Evolutionary conservation across 23 tunicate genomes (phyloP).

Genomic region (Halocynthia roretzi): DNA sequence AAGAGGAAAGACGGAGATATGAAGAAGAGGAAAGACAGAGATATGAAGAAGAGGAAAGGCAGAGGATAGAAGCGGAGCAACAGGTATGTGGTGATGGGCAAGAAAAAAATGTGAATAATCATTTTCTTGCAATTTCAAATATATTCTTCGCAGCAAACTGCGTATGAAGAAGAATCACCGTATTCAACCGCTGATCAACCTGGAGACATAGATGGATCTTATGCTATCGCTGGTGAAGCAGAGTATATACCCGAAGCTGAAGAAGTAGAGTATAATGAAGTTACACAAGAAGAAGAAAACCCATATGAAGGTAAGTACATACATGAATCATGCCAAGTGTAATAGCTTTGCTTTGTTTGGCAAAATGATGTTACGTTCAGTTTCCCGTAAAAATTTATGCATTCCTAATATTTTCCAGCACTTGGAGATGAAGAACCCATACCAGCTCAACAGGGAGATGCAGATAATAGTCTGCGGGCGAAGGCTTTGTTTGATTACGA

Average conservation of each 20-base stretch:
- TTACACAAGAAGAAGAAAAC: conserved; percentile 27
- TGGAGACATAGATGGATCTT: neutral
- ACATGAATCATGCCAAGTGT: too few relatives aligned
- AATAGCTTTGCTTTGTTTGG: too few relatives aligned
- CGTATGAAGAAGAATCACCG: conserved; percentile 14
- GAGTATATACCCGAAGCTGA: conserved; percentile 14
- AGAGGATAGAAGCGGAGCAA: conserved; percentile 6
- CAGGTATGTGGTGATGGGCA: conserved; percentile 3
- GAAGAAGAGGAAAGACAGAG: conserved; percentile 35
- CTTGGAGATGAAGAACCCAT: conserved; percentile 23
- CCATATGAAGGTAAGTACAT: conserved; percentile 55
- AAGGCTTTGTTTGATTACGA: conserved; percentile 86
- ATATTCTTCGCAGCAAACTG: neutral
- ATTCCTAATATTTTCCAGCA: neutral
- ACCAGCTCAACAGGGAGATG: neutral
- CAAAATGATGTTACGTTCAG: too few relatives aligned
- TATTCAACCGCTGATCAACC: conserved; percentile 1
- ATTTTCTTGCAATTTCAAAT: too few relatives aligned
- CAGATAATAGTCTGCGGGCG: conserved; percentile 75
- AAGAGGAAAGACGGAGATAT: conserved; percentile 10
- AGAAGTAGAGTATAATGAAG: conserved; percentile 9
- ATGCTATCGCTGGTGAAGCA: neutral
- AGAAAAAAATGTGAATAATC: neutral
- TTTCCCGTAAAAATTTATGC: too few relatives aligned
- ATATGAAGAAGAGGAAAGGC: conserved; percentile 19